A percentile compares a stretch with the other conserved stretches of the same genome.
These are phyloP conservation scores for Hipparchia sbordonii DNA, from an alignment of 2,888 invertebrate species.

Conservation along the genomic window DNA sequence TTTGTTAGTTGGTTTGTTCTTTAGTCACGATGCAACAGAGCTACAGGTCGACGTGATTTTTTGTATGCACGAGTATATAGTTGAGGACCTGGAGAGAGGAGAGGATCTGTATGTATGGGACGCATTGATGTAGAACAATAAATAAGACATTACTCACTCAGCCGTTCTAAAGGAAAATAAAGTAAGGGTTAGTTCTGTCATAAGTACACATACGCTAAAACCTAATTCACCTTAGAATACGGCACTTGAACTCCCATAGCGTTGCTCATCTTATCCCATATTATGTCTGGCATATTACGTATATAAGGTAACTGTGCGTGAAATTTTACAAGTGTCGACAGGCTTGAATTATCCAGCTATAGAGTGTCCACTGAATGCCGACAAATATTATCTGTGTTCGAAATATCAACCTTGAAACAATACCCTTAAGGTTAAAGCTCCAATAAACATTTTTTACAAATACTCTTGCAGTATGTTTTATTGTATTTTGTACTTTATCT, in stretches of 20 bases:
- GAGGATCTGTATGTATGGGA: background rate
- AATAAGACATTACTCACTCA: too few relatives aligned
- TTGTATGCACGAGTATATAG: too few relatives aligned
- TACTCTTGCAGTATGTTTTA: background rate
- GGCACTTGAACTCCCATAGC: constrained; percentile 27
- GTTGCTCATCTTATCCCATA: constrained; percentile 40
- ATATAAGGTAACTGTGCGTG: constrained; percentile 60
- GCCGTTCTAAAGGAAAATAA: too few relatives aligned
- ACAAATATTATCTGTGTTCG: background rate
- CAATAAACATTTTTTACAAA: background rate
- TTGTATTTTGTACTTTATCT: constrained; percentile 13
- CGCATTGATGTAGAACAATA: background rate
- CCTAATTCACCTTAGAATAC: constrained; percentile 28
- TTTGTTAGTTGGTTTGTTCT: too few relatives aligned
- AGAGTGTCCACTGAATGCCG: constrained; percentile 26
- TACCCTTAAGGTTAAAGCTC: background rate
- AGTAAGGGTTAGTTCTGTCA: too few relatives aligned
- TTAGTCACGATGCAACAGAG: too few relatives aligned
- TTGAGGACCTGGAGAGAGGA: too few relatives aligned
- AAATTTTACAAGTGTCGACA: constrained; percentile 71
- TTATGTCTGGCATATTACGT: constrained; percentile 54
- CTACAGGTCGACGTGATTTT: too few relatives aligned
- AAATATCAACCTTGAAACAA: constrained; percentile 3
- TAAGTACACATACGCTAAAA: background rate
- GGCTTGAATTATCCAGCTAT: constrained; percentile 31